These are phyloP conservation scores for Dyspetes luteomarginatus DNA, from an alignment of 2,888 invertebrate species.

Conservation along the genomic window DNA sequence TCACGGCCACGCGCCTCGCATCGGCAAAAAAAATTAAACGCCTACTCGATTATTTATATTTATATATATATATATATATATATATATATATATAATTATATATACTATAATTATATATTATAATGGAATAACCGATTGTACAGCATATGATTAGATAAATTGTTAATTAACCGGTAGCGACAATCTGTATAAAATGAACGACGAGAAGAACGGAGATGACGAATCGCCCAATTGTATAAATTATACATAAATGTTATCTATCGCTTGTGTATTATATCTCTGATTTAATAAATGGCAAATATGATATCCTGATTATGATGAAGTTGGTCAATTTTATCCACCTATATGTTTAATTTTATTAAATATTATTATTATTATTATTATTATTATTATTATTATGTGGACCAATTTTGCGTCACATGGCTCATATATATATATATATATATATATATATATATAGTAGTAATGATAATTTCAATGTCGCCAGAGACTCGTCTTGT, in stretches of 20 bases:
- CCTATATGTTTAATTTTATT: not conserved
- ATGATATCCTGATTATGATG: constrained; percentile 65
- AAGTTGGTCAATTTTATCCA: not conserved
- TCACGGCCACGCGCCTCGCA: constrained; percentile 8
- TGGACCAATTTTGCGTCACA: not conserved
- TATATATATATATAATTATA: constrained; percentile 31
- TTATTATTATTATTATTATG: not conserved
- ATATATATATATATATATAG: not conserved
- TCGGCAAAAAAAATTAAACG: constrained; percentile 42
- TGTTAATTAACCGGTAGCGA: constrained; percentile 71
- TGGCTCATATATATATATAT: not conserved
- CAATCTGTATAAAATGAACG: constrained; percentile 77
- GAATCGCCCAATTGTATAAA: constrained; percentile 80
- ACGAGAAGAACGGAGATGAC: constrained; percentile 65
- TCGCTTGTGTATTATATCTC: constrained; percentile 82
- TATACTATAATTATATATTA: constrained; percentile 10
- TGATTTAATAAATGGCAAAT: constrained; percentile 82
- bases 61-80: constrained; percentile 33
- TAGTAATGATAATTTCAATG: constrained; percentile 23
- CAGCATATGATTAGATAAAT: constrained; percentile 74
- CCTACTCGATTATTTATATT: constrained; percentile 56
- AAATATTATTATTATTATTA: not conserved
- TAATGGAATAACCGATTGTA: constrained; percentile 73
- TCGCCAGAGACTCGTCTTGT: constrained; percentile 25
- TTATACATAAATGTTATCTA: constrained; percentile 83